Evolutionary conservation across 2,113 vertebrate genomes (phyloP).

Genomic region (Osmerus eperlanus): DNA sequence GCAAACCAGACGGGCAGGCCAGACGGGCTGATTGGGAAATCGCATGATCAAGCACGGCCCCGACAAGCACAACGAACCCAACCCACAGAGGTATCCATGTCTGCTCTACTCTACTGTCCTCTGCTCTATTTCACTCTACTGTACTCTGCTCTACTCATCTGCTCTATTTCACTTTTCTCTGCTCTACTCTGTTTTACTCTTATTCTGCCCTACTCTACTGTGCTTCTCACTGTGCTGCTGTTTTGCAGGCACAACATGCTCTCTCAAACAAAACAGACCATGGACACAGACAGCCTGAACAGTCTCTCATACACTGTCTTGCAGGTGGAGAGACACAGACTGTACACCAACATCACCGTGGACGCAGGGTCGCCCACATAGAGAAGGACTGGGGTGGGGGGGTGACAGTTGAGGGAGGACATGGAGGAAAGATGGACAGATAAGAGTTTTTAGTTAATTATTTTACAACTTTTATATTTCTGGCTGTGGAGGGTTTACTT

Average conservation of each 20-base stretch:
- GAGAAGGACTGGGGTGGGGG: not conserved
- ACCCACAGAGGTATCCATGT: constrained; percentile 72
- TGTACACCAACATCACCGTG: constrained; percentile 82
- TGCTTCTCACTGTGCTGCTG: not conserved
- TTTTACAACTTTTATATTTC: not conserved
- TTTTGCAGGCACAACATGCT: constrained; percentile 76
- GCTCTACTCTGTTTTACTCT: not conserved
- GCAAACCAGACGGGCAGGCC: constrained; percentile 83
- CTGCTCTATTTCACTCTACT: too few species aligned
- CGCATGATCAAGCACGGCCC: constrained; percentile 81
- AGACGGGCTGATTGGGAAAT: constrained; percentile 69
- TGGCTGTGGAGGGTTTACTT: too few species aligned
- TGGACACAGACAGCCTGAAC: constrained; percentile 78
- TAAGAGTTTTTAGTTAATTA: not conserved
- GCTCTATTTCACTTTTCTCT: too few species aligned
- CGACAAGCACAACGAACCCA: constrained; percentile 78
- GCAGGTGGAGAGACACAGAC: constrained; percentile 64
- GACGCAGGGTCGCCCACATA: constrained; percentile 69
- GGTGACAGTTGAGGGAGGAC: not conserved
- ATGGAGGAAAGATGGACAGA: not conserved
- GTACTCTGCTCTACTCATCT: not conserved
- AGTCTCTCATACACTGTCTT: constrained; percentile 74
- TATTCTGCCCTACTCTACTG: too few species aligned
- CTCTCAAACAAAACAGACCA: constrained; percentile 78
- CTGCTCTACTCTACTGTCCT: not conserved